These are phyloP conservation scores for Pachyuromys duprasi DNA, from an alignment of 2,797 vertebrate genomes.

Conservation along the genomic window DNA sequence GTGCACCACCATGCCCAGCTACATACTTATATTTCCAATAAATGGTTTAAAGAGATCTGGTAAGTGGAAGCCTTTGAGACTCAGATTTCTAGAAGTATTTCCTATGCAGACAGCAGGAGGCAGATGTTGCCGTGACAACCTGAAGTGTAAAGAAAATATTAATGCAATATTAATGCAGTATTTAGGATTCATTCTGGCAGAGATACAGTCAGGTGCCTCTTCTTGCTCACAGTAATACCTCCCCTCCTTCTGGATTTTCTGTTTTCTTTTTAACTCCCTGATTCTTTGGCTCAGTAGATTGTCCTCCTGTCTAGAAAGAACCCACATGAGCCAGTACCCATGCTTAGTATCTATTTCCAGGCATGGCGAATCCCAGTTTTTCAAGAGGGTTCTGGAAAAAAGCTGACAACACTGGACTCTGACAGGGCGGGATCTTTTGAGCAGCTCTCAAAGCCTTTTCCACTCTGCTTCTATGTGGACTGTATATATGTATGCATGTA, in stretches of 20 bases:
- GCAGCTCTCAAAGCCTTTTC: neutral
- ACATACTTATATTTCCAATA: neutral
- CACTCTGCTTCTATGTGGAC: neutral
- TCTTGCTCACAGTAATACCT: neutral
- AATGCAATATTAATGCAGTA: neutral
- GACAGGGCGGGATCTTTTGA: neutral
- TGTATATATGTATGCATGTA: too few species aligned
- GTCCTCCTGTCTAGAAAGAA: constrained; percentile 40
- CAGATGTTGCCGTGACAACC: neutral
- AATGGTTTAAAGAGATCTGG: constrained; percentile 6
- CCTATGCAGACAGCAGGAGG: neutral
- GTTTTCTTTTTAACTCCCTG: neutral
- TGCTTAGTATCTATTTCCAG: neutral
- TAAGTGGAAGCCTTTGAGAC: neutral
- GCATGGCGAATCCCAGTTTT: neutral
- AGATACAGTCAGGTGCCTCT: constrained; percentile 21
- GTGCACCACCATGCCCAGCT: too few species aligned
- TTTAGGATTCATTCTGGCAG: constrained; percentile 30
- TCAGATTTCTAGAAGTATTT: neutral
- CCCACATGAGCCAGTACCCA: neutral
- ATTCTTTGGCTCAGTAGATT: constrained; percentile 28
- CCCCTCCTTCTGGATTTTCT: neutral
- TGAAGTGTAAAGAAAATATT: neutral
- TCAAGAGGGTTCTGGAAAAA: neutral
- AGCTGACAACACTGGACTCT: neutral